Conservation (phyloP, 2,888 invertebrate genomes). For the Euclidia mi region DNA sequence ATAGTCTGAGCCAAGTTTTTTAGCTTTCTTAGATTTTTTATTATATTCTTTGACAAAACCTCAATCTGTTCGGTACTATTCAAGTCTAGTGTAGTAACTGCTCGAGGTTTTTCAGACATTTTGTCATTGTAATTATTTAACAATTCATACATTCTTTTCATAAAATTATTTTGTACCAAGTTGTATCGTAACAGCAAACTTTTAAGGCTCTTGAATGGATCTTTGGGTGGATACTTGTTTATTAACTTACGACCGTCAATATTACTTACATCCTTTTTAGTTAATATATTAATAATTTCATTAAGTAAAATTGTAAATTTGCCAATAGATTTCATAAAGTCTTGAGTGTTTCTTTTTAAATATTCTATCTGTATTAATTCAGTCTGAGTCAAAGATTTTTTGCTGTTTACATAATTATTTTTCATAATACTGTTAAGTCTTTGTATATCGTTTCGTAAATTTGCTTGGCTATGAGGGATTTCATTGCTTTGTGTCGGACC, state of each 20-base stretch:
- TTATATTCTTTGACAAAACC: constrained; percentile 71
- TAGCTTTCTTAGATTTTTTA: constrained; percentile 74
- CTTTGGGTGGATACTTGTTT: constrained; percentile 20
- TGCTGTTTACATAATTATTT: constrained; percentile 45
- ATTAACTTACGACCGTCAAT: not conserved
- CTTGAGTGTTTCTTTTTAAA: constrained; percentile 70
- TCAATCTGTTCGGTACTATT: constrained; percentile 58
- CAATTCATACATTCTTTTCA: constrained; percentile 70
- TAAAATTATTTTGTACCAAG: constrained; percentile 73
- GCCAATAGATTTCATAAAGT: constrained; percentile 71
- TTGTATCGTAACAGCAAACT: constrained; percentile 68
- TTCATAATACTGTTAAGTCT: constrained; percentile 69
- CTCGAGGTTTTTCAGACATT: constrained; percentile 27
- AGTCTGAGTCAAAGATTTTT: constrained; percentile 56
- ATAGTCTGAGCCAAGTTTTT: constrained; percentile 67
- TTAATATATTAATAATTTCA: constrained; percentile 68
- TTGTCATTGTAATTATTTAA: constrained; percentile 59
- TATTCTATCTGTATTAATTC: constrained; percentile 68
- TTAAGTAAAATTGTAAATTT: constrained; percentile 73
- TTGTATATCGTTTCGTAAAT: constrained; percentile 57
- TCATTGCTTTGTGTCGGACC: constrained; percentile 38
- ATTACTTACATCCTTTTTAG: constrained; percentile 40
- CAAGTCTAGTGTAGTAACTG: constrained; percentile 31
- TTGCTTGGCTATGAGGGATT: constrained; percentile 22
- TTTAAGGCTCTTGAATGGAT: constrained; percentile 64